Conservation (phyloP, 2,113 vertebrate species). For the Oenanthe oenanthe region DNA sequence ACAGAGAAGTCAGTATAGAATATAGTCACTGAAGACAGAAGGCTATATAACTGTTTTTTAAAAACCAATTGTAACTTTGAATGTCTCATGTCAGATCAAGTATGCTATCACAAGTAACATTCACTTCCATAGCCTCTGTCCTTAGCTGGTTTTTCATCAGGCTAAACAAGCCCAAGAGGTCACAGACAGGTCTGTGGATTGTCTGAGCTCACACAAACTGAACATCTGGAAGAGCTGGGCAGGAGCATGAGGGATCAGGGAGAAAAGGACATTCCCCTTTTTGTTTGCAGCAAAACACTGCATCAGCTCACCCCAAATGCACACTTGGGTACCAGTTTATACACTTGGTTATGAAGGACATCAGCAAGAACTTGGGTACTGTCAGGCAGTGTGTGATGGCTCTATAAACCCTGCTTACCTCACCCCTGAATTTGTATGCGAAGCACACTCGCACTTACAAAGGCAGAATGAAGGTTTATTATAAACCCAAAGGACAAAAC, state of each 20-base stretch:
- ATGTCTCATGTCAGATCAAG: neutral
- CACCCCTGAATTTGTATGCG: neutral
- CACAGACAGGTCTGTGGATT: neutral
- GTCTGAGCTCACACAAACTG: neutral
- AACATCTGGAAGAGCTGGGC: neutral
- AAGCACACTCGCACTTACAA: neutral
- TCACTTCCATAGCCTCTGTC: neutral
- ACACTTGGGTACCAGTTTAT: neutral
- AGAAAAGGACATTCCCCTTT: neutral
- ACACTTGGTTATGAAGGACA: neutral
- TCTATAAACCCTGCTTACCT: neutral
- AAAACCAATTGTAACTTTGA: neutral
- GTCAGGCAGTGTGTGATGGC: neutral
- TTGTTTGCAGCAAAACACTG: neutral
- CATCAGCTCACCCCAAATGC: neutral
- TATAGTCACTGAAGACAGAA: neutral
- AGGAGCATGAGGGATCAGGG: neutral
- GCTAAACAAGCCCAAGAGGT: neutral
- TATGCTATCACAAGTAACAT: neutral
- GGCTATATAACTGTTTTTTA: neutral
- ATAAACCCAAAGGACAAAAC: constrained; percentile 1
- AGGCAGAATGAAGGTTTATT: constrained; percentile 11
- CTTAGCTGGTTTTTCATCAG: neutral
- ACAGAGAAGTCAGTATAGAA: neutral
- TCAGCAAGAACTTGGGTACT: neutral